Evolutionary conservation across 1,140 invertebrate species (phyloP), one percentile per base, ranked within the genome.

Genomic region (silkworm (Bombyx mori)): DNA sequence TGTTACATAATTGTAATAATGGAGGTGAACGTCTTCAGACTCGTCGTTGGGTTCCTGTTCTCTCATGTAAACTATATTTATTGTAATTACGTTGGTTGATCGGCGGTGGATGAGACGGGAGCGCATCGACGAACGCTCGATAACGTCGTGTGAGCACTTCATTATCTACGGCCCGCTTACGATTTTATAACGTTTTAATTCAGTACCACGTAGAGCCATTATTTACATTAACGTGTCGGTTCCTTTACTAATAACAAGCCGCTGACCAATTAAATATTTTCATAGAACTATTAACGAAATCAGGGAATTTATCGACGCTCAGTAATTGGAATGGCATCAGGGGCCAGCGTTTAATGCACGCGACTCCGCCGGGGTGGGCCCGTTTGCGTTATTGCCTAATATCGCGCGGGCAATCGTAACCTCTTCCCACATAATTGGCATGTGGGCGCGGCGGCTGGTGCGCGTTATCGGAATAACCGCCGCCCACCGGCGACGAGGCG

Each of bases 341-440:
- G 71, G 77, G 69, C 70, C 73, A 69, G 66, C 68, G 72, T 82
- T 82, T 73, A 79, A 70, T 69, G 69, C 58, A 55, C 57, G 61
- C 68, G 73, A 76, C 77, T 70, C 55, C 61, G 60, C 63, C 63
- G 66, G 66, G 69, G 73, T 78, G 70, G 70, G 69, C 77, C 66
- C 66, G 75, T 75, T 80, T 76, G 69, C 69, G 70, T 73, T 76
- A 65, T 72, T 71, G 55, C 60, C 68, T 63, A 69, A 62, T 86
- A 84, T 82, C 79, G 65, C 57, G 63, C 66, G 67, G 48, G 67
- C 68, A 68, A 86, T 84, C 81, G 77, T 82, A 79, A 82, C 75
- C 78, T 83, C 80, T 83, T 82, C 77, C 77, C 75, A 80, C 81
- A 83, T 84, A 86, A 84, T 86, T 86, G 83, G 80, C 79, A 72